Conservation (phyloP, 2,113 vertebrate genomes). For the Lepus americanus region DNA sequence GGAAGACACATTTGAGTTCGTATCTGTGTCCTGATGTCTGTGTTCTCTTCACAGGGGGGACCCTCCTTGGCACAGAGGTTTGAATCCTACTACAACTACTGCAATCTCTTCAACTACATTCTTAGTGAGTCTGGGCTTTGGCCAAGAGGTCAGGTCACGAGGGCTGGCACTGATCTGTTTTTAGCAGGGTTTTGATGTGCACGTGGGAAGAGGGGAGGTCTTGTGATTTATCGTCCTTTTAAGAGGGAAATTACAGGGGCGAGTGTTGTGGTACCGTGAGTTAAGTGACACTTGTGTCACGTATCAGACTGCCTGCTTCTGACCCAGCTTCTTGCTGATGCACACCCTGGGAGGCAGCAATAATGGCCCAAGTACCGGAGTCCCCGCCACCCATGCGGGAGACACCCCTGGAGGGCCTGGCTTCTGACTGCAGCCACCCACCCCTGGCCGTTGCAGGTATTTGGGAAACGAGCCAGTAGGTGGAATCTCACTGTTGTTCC, state of each 20-base stretch:
- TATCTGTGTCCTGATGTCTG: neutral
- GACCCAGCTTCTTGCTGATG: too few relatives aligned
- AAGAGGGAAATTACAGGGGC: neutral
- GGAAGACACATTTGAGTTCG: neutral
- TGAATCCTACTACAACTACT: conserved; percentile 99
- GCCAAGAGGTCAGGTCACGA: neutral
- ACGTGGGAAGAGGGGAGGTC: neutral
- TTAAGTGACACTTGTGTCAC: too few relatives aligned
- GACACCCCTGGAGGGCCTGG: too few relatives aligned
- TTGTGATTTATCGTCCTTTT: neutral
- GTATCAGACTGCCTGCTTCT: too few relatives aligned
- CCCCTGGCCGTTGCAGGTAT: too few relatives aligned
- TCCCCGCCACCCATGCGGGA: too few relatives aligned
- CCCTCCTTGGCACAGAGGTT: conserved; percentile 98
- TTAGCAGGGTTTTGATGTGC: neutral
- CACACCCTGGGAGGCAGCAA: too few relatives aligned
- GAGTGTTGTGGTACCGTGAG: neutral
- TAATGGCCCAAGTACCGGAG: too few relatives aligned
- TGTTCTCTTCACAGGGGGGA: conserved; percentile 91
- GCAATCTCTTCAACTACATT: conserved; percentile 99
- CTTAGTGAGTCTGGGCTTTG: conserved; percentile 92
- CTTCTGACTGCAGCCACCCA: too few relatives aligned
- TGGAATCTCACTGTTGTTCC: too few relatives aligned
- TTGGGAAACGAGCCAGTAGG: too few relatives aligned
- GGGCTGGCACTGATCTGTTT: neutral